These are phyloP conservation scores for Catagonus wagneri DNA, from an alignment of 2,113 vertebrate genomes.

Conservation along the genomic window DNA sequence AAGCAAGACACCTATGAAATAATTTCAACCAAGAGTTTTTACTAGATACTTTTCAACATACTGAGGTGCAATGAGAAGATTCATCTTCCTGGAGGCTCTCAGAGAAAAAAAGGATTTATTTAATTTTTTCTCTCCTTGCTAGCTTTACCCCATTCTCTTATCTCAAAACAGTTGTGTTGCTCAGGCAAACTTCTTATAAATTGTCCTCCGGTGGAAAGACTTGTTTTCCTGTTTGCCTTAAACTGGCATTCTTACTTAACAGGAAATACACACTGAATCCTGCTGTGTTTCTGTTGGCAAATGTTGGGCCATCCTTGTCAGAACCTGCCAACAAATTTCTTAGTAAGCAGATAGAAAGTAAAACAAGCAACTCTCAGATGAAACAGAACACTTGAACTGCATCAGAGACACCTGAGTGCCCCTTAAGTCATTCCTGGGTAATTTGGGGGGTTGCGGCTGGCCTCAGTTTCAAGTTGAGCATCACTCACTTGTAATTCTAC, in stretches of 20 bases:
- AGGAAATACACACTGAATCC: slow-evolving; percentile 85
- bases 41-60: neutral
- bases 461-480: slow-evolving; percentile 9
- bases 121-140: slow-evolving; percentile 9
- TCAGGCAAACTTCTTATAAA: slow-evolving; percentile 81
- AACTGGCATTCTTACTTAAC: slow-evolving; percentile 82
- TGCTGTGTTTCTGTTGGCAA: slow-evolving; percentile 90
- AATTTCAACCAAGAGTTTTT: neutral
- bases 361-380: slow-evolving; percentile 84
- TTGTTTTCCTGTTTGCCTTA: slow-evolving; percentile 88
- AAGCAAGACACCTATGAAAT: neutral
- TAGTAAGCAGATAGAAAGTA: slow-evolving; percentile 83
- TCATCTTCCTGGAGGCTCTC: slow-evolving; percentile 69
- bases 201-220: slow-evolving; percentile 79
- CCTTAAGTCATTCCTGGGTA: neutral
- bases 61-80: neutral
- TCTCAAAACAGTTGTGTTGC: slow-evolving; percentile 71
- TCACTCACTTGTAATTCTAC: slow-evolving; percentile 20
- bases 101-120: neutral
- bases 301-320: slow-evolving; percentile 84
- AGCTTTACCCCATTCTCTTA: neutral
- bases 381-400: slow-evolving; percentile 82
- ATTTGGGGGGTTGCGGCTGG: neutral
- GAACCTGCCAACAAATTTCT: slow-evolving; percentile 88
- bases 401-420: slow-evolving; percentile 29